Conservation (phyloP, 2,113 vertebrate species). For the Petrocephalus microphthalmus region DNA sequence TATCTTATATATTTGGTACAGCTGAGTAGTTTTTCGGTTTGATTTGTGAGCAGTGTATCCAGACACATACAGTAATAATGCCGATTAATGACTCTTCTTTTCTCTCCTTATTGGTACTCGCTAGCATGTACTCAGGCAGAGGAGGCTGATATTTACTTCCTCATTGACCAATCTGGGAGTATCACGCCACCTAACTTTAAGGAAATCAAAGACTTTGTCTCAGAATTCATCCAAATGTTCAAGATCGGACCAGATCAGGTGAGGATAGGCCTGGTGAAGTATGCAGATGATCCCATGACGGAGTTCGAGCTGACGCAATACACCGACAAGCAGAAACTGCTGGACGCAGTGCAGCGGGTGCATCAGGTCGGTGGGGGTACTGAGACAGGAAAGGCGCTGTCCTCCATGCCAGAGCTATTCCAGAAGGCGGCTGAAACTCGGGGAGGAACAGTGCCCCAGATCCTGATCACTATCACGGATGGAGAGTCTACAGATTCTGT, state of each 20-base stretch:
- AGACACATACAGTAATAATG: not conserved
- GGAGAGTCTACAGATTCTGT: constrained; percentile 64
- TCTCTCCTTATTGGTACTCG: not conserved
- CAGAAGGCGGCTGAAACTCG: constrained; percentile 40
- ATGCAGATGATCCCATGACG: constrained; percentile 32
- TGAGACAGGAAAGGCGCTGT: constrained; percentile 59
- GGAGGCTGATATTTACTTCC: constrained; percentile 79
- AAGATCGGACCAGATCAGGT: constrained; percentile 60
- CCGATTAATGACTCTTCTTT: not conserved
- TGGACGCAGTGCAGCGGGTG: constrained; percentile 56
- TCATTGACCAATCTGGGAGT: constrained; percentile 74
- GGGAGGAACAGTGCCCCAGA: constrained; percentile 43
- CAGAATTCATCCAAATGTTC: constrained; percentile 57
- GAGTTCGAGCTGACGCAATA: constrained; percentile 58
- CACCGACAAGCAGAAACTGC: constrained; percentile 38
- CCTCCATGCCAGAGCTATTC: constrained; percentile 57
- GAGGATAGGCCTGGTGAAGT: constrained; percentile 69
- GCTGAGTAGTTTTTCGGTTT: not conserved
- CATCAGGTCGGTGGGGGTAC: constrained; percentile 57
- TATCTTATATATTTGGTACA: not conserved
- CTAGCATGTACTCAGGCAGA: constrained; percentile 66
- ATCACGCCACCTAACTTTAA: constrained; percentile 56
- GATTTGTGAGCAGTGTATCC: not conserved
- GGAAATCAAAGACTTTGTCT: constrained; percentile 73
- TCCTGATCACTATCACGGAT: constrained; percentile 73